Evolutionary conservation across 2,113 vertebrate genomes (phyloP), one percentile per base, ranked within the genome.

Genomic region (Eupsittula cactorum): DNA sequence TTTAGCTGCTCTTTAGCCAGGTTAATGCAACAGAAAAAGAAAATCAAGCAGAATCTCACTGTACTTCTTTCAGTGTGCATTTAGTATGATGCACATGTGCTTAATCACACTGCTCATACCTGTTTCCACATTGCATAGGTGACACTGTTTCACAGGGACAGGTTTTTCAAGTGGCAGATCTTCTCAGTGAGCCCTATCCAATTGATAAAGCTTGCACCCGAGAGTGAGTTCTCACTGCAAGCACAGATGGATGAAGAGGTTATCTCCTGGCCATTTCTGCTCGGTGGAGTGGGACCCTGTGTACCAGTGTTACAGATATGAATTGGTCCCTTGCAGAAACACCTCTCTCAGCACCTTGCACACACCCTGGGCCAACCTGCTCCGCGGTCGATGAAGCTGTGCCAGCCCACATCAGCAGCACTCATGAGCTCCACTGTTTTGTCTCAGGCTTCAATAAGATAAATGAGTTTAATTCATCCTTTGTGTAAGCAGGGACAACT

Each of bases 401-500:
- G 64, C 82, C 93, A 75, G 67, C 1, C 50, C 92, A 18, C 74
- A 44, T 46, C 67, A 67, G 57, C 76, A 44, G 68, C 81, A 33
- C 62, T n/a, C 23, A 6, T n/a, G 69, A 91, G 74, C 74, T 37
- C 47, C 84, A 65, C 24, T 2, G 6, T 44, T 86, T 68, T 92
- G 74, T 91, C 83, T 92, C 11, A 7, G 60, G 33, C 44, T 84
- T 95, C 94, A 93, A 9, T 82, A 75, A 81, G 87, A 95, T 62
- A 94, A 95, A 96, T 90, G 89, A 89, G 64, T 75, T 92, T 91
- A 92, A 95, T 97, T 95, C 84, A 90, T 87, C 81, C 85, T 95
- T 91, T 87, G 81, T 82, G 81, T 87, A 79, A 89, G 94, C 1
- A 84, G 59, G 89, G 75, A 87, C 57, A 85, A 35, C 91, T 91